These are phyloP conservation scores for Drosophila niveifrons DNA, from an alignment of 2,888 invertebrate species.

Conservation along the genomic window DNA sequence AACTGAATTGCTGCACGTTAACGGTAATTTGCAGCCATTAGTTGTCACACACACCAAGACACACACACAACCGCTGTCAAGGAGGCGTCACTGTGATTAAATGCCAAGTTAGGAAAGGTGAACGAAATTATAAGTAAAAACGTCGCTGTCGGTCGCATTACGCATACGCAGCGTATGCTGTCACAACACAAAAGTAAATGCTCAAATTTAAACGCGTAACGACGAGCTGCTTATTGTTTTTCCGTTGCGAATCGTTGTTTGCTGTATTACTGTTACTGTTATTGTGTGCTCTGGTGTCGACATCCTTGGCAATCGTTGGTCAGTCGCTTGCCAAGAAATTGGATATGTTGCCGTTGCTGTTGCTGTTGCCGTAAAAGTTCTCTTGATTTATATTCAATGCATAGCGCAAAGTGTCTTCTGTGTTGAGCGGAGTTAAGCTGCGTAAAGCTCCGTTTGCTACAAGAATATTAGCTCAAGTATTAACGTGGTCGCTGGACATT, in stretches of 20 bases:
- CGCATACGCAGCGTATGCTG: conserved; percentile 71
- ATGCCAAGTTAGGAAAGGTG: conserved; percentile 46
- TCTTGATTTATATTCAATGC: conserved; percentile 73
- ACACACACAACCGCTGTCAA: conserved; percentile 1
- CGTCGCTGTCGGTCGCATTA: conserved; percentile 49
- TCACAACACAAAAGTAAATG: conserved; percentile 31
- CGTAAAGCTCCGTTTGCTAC: conserved; percentile 40
- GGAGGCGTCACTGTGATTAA: conserved; percentile 61
- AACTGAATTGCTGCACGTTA: conserved; percentile 60
- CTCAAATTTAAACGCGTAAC: conserved; percentile 55
- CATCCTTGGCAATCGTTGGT: conserved; percentile 53
- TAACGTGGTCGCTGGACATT: conserved; percentile 40
- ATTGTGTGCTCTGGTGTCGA: conserved; percentile 28
- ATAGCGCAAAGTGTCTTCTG: conserved; percentile 61
- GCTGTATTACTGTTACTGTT: conserved; percentile 16
- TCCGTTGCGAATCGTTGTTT: conserved; percentile 4
- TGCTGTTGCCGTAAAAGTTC: conserved; percentile 56
- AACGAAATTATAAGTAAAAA: conserved; percentile 50
- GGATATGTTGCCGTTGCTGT: conserved; percentile 54
- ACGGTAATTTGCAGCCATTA: conserved; percentile 81
- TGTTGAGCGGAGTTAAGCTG: conserved; percentile 33
- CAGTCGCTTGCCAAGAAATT: conserved; percentile 58
- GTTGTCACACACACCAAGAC: conserved; percentile 46
- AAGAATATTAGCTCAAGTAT: conserved; percentile 56
- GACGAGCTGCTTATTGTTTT: conserved; percentile 65